Evolutionary conservation across 2,888 invertebrate genomes (phyloP), one percentile per base, ranked within the genome.

Genomic region (Dolomedes plantarius): DNA sequence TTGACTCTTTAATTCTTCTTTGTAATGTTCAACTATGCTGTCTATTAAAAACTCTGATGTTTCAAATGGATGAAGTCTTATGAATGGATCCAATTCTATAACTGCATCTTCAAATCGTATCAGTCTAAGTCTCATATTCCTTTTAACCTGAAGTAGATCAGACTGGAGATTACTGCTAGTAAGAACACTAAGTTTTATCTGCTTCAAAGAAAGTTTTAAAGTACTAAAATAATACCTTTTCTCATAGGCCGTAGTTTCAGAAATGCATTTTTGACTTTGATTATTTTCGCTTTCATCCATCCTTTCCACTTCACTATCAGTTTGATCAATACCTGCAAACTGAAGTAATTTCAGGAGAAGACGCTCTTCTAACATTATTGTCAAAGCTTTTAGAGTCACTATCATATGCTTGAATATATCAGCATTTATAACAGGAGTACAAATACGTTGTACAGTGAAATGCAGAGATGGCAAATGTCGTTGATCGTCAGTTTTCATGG

Each of bases 61-160:
- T 92, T 98, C 98, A 92, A 98, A 98, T 77, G 95, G 95, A 93
- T 98, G 97, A 90, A 94, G 94, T 89, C 96, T 94, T 72, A 94
- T 94, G 91, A 97, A 98, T 0, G 96, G 95, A 91, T 97, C 95
- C 88, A 99, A 93, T 90, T 97, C 96, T 16, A 99, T 96, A 62
- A 95, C 94, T 16, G 98, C 99, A 92, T 99, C 98, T 92, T 99
- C 99, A 92, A 99, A 99, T 91, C 96, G 96, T 89, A 99, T 96
- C 81, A 99, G 93, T 64, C 96, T 97, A 64, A 98, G 93, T 0
- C 97, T 96, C 76, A 97, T 93, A 88, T 95, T 94, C 87, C 95
- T 94, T 92, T 98, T 98, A 78, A 98, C 94, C 88, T 93, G 93
- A 87, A 94, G 93, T 88, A 99, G 93, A 32, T 96, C 94, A 0